These are phyloP conservation scores for Alloscopus bannaensis DNA, from an alignment of 2,888 invertebrate genomes.

Conservation along the genomic window DNA sequence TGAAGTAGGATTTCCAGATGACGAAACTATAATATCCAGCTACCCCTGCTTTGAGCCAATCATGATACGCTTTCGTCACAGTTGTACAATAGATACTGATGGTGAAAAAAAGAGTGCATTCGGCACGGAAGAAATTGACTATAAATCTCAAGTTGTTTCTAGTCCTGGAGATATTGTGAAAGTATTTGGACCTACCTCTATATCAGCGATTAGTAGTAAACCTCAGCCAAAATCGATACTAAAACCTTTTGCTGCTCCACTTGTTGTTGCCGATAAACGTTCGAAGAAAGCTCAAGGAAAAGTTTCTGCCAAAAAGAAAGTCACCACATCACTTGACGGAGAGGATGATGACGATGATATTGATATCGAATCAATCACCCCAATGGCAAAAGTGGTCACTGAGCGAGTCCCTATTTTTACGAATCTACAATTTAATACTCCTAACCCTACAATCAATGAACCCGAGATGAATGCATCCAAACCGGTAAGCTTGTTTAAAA, in stretches of 20 bases:
- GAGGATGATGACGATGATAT: conserved; percentile 25
- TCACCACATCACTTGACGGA: conserved; percentile 16
- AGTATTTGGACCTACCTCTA: conserved; percentile 62
- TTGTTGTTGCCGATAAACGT: conserved; percentile 27
- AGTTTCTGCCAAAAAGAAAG: conserved; percentile 11
- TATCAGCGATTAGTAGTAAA: conserved; percentile 58
- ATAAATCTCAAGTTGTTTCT: conserved; percentile 46
- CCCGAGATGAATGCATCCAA: conserved; percentile 1
- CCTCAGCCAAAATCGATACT: conserved; percentile 58
- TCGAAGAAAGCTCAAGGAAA: conserved; percentile 44
- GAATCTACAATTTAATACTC: conserved; percentile 30
- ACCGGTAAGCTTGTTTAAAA: conserved; percentile 57
- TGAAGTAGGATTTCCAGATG: conserved; percentile 48
- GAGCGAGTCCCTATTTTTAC: conserved; percentile 54
- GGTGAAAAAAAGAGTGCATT: conserved; percentile 38
- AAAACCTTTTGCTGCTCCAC: conserved; percentile 49
- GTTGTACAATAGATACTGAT: conserved; percentile 17
- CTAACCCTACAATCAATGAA: conserved; percentile 1
- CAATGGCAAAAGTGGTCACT: conserved; percentile 48
- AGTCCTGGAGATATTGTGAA: conserved; percentile 66
- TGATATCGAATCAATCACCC: conserved; percentile 4
- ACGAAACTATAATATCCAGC: conserved; percentile 33
- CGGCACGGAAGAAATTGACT: conserved; percentile 54
- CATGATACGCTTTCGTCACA: conserved; percentile 65
- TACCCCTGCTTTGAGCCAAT: conserved; percentile 65